Base-by-base conservation (phyloP, 2,797 vertebrate genomes). In the Tiaroga cobitis region DNA sequence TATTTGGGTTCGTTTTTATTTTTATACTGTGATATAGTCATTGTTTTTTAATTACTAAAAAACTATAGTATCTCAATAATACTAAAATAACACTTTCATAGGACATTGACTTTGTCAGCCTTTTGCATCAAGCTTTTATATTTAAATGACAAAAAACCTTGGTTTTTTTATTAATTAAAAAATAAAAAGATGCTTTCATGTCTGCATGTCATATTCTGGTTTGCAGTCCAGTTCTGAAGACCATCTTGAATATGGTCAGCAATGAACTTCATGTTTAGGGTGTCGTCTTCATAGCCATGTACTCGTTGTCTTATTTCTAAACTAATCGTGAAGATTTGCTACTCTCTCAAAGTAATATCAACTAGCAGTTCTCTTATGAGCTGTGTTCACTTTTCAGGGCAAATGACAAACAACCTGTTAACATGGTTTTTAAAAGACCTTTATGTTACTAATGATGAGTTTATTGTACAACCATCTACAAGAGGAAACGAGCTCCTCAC, bases 371-470 rank as follows among this genome's bases (percentile, higher is more conserved):
- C 74, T 74, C 39, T 15, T 18, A 21, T 29, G 29, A 49, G 21
- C 49, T 7, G 24, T 69, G 13, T 56, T 19, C 24, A 56, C 49
- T 76, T 3, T 75, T 56, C 8, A 39, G 9, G 6, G 19, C 1
- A 78, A 41, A 24, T 73, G n/a, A 46, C n/a, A 73, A 82, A 43
- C 80, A 34, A 43, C 24, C 54, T 59, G 49, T 72, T 7, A 29
- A 18, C 21, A 39, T 39, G 8, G 15, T 21, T 2, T 63, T 63
- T 26, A 39, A 79, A 43, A 37, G 21, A 15, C 54, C 24, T 80
- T 68, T n/a, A 65, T 79, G 4, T 82, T 6, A 61, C 37, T 73
- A 24, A 46, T 73, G 4, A 73, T 43, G 26, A 21, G 19, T 73
- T 73, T 18, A 46, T 46, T 63, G 46, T 63, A 16, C 39, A 41